Evolutionary conservation across 2,888 invertebrate species (phyloP).

Genomic region (Nysson spinosus): DNA sequence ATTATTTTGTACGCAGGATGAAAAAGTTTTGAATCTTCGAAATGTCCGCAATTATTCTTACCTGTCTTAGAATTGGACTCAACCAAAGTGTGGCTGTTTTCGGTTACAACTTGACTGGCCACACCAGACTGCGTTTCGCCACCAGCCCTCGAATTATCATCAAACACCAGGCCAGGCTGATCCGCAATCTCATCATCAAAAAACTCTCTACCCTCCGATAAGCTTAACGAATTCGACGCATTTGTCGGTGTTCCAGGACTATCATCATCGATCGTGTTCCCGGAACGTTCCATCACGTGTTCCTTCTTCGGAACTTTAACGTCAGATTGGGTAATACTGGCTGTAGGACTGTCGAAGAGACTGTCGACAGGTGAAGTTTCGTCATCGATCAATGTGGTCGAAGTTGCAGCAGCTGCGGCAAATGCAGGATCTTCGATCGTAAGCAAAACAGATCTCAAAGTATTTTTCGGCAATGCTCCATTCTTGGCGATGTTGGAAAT

Average conservation of each 20-base stretch:
- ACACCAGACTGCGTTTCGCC: constrained; percentile 53
- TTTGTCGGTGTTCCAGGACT: constrained; percentile 89
- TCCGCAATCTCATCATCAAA: constrained; percentile 95
- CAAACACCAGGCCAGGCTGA: constrained; percentile 90
- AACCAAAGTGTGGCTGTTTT: constrained; percentile 72
- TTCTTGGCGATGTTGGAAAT: constrained; percentile 63
- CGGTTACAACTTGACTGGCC: constrained; percentile 65
- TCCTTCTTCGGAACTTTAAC: constrained; percentile 76
- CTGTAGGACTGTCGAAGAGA: constrained; percentile 84
- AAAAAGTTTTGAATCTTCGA: neutral
- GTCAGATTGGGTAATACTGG: constrained; percentile 76
- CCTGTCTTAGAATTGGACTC: constrained; percentile 71
- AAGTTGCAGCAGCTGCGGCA: constrained; percentile 84
- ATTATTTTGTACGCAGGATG: too few species aligned
- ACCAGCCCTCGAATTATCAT: constrained; percentile 79
- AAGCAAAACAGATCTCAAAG: constrained; percentile 79
- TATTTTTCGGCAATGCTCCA: constrained; percentile 66
- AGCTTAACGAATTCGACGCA: constrained; percentile 85
- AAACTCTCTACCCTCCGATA: constrained; percentile 90
- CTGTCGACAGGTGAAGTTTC: constrained; percentile 92
- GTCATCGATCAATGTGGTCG: constrained; percentile 86
- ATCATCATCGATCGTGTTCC: constrained; percentile 72
- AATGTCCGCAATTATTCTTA: constrained; percentile 50
- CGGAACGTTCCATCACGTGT: constrained; percentile 75
- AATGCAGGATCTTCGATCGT: constrained; percentile 87